phyloP scores from a whole-genome alignment of 2,797 vertebrate genomes.

The Natrix natrix region DNA sequence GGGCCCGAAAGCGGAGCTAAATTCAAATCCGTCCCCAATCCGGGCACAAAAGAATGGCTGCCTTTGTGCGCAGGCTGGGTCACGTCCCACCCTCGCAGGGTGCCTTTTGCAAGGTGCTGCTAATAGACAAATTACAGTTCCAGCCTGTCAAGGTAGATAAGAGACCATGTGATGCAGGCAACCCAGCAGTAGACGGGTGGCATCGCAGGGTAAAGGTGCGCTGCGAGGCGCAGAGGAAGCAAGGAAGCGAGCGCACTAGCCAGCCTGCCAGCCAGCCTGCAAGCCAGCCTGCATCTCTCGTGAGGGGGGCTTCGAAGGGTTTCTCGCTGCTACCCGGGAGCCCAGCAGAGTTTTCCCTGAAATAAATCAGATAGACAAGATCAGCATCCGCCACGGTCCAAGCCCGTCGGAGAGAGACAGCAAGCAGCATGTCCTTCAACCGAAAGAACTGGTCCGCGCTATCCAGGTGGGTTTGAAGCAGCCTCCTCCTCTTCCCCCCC shows the following conservation, averaged over 20 bases:
- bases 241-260: neutral
- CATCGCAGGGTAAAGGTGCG: constrained; percentile 82
- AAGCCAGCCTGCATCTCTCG: neutral
- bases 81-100: constrained; percentile 58
- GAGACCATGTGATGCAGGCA: constrained; percentile 79
- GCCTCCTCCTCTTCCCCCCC: neutral
- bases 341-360: neutral
- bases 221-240: constrained; percentile 17
- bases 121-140: constrained; percentile 63
- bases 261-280: neutral
- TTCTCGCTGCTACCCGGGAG: neutral
- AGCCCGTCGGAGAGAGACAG: neutral
- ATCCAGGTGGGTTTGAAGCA: constrained; percentile 82
- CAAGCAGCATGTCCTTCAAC: constrained; percentile 77
- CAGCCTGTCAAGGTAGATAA: constrained; percentile 68
- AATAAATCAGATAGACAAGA: neutral
- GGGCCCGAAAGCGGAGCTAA: constrained; percentile 30
- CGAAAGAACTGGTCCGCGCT: constrained; percentile 90
- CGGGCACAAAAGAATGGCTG: constrained; percentile 24
- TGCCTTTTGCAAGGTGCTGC: constrained; percentile 48
- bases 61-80: constrained; percentile 26
- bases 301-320: neutral
- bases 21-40: constrained; percentile 30
- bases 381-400: neutral
- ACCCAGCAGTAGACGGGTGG: constrained; percentile 46